Conservation (phyloP, 2,113 vertebrate genomes). For the Leptocoma aspasia region DNA sequence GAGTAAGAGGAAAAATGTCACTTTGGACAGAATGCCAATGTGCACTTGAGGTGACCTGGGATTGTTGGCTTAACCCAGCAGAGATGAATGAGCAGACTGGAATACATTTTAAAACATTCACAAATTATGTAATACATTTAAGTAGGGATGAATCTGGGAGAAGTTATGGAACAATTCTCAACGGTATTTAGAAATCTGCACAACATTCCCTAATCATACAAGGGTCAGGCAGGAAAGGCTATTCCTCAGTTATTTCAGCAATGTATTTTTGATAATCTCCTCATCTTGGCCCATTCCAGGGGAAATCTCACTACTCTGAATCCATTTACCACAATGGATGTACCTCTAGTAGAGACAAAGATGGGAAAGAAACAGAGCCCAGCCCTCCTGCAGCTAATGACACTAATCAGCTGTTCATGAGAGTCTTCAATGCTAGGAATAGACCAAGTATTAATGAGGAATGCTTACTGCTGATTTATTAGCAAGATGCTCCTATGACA, state of each 20-base stretch:
- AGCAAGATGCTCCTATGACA: background rate
- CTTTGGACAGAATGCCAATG: background rate
- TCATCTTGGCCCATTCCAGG: background rate
- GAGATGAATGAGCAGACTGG: background rate
- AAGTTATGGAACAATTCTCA: background rate
- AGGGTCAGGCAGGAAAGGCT: background rate
- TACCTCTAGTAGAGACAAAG: background rate
- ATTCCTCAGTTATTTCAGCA: background rate
- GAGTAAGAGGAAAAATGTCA: background rate
- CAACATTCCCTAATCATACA: background rate
- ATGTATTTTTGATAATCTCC: background rate
- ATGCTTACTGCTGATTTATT: background rate
- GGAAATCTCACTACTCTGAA: background rate
- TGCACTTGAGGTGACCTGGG: background rate
- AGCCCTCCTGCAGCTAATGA: background rate
- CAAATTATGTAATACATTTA: fast-evolving
- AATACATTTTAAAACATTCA: background rate
- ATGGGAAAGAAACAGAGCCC: background rate
- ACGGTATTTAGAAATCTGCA: background rate
- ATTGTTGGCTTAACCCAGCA: background rate
- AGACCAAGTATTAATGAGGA: background rate
- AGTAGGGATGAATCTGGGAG: background rate
- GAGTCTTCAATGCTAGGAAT: background rate
- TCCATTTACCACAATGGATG: background rate
- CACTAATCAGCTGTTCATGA: background rate